Base-by-base conservation (phyloP, 1,140 invertebrate species). In the Aphidius gifuensis region DNA sequence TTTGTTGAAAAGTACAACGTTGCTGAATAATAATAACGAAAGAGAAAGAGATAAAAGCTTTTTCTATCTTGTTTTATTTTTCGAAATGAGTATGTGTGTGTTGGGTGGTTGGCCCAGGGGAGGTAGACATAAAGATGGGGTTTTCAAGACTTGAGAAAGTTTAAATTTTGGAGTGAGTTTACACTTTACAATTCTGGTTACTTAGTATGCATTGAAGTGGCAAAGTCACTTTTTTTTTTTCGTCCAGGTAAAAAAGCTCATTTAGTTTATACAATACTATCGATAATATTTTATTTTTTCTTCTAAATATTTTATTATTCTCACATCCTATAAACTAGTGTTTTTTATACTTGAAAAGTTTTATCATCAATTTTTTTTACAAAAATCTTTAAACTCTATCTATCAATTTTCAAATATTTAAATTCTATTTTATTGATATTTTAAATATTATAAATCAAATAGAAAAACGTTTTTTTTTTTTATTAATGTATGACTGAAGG, bases 171-270 rank as follows among this genome's bases (percentile, higher is more conserved):
- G 4, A 32, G 23, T 32, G 23, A 32, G 23, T 32, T 32, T 32
- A 32, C 23, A 32, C 23, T 32, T 32, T 32, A 32, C 2, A 2
- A 32, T 32, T 32, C 4, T 32, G 23, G 71, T 75, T 73, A 74
- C 76, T 80, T 80, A 79, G 76, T 80, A 80, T 80, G 78, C 78
- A 80, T 80, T 79, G 77, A 66, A 80, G 73, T 79, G 79, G 70
- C 72, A 74, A 77, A 79, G 74, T 78, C 72, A 78, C 74, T 79
- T 78, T 80, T 79, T 77, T 32, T 32, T 32, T 32, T 32, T 32
- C 4, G 77, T 72, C 66, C 66, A 70, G 66, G 69, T 63, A 63
- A 48, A 38, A 55, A 32, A 32, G 23, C 23, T 32, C 23, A 32
- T 32, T 32, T 32, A 32, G 23, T 32, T 32, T 32, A 32, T 32